Evolutionary conservation across 2,888 invertebrate genomes (phyloP), one percentile per base, ranked within the genome.

Genomic region (Nomada flava): DNA sequence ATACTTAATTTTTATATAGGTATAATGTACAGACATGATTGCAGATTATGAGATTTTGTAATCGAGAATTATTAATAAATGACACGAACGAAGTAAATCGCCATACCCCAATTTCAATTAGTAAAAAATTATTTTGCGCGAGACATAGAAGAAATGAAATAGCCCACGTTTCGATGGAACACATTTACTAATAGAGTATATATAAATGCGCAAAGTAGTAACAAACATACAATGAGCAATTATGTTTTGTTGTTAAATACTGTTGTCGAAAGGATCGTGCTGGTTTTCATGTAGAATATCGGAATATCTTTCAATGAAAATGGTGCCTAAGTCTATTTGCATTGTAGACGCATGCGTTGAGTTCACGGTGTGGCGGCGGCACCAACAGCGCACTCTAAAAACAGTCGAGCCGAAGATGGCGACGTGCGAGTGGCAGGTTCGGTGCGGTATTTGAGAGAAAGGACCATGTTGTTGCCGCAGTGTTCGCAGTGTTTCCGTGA

Each of bases 321-420:
- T 23, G 23, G 9, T 3, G 2, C 65, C 23, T 70, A 18, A 75
- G n/a, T 5, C 53, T 50, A 67, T 62, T 69, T 53, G 64, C 52
- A 52, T 36, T 3, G 20, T 0, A 68, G 53, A 67, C 72, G 86
- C 57, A 76, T 75, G 64, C 72, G 72, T 29, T 42, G 36, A 65
- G 59, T 77, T 74, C 36, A 57, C 52, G 73, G 79, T 76, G 77
- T 77, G 73, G 83, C 84, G 79, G 81, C 77, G 80, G 82, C 87
- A 79, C 84, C 81, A 88, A 87, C 88, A 91, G 91, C 91, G 91
- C 91, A 89, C 91, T 92, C 91, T 91, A 91, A 92, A 92, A 92
- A 92, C 92, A 92, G 92, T 92, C 88, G 88, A 89, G 91, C 91
- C 88, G 90, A 92, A 92, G 91, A 92, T 92, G 92, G 92, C 92